phyloP scores from a whole-genome alignment of 2,888 invertebrate species.

The Matsumyia berberina region DNA sequence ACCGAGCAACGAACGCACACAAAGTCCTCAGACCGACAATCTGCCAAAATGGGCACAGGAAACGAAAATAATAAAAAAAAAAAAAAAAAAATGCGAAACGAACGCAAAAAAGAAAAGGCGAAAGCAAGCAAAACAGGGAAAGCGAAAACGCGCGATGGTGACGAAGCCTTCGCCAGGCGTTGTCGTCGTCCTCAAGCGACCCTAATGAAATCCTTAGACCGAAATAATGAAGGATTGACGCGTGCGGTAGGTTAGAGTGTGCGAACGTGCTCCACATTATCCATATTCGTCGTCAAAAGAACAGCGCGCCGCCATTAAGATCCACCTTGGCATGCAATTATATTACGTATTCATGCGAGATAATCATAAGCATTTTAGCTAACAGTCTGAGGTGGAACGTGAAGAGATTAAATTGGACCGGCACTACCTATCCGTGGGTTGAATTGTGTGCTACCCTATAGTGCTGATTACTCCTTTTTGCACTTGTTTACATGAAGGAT shows the following conservation, averaged over 20 bases:
- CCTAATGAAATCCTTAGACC: constrained; percentile 59
- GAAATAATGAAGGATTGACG: constrained; percentile 54
- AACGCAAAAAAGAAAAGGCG: background rate
- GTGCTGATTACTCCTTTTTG: too few species aligned
- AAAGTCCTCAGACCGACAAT: constrained; percentile 37
- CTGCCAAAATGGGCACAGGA: constrained; percentile 37
- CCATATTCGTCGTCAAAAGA: constrained; percentile 41
- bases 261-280: constrained; percentile 59
- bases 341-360: constrained; percentile 64
- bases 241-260: constrained; percentile 47
- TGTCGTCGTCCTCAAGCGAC: constrained; percentile 17
- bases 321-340: constrained; percentile 53
- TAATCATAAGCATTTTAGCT: constrained; percentile 59
- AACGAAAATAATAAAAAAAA: constrained; percentile 44
- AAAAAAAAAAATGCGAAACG: too few species aligned
- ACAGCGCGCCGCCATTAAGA: constrained; percentile 12
- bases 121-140: background rate
- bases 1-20: constrained; percentile 49
- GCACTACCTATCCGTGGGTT: background rate
- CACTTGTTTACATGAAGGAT: too few species aligned
- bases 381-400: constrained; percentile 10
- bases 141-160: constrained; percentile 12
- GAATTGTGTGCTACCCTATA: background rate
- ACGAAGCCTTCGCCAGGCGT: constrained; percentile 8
- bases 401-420: constrained; percentile 19